phyloP scores from a whole-genome alignment of 2,888 invertebrate species.

The Anoplius nigerrimus region DNA sequence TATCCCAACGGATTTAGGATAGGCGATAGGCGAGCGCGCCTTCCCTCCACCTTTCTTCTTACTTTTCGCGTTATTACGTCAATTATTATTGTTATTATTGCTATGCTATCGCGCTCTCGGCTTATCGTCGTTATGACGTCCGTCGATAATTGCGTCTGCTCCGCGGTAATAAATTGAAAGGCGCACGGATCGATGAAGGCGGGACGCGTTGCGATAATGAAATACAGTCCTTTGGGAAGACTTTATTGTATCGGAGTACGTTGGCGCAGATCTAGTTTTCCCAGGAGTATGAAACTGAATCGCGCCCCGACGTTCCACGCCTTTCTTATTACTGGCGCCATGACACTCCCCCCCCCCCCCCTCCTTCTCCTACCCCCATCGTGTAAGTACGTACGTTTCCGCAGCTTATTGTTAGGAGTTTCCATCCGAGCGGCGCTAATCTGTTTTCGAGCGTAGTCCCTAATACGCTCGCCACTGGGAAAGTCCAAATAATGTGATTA shows the following conservation, averaged over 20 bases:
- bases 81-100: not conserved
- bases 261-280: not conserved
- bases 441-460: too few relatives aligned
- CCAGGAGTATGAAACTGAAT: not conserved
- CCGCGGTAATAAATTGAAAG: not conserved
- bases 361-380: not conserved
- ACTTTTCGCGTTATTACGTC: too few relatives aligned
- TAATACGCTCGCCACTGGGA: too few relatives aligned
- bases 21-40: not conserved
- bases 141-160: not conserved
- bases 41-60: not conserved
- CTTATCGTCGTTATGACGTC: not conserved
- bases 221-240: not conserved
- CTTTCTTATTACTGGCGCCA: not conserved
- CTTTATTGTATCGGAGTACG: conserved; percentile 1
- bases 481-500: too few relatives aligned
- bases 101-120: too few relatives aligned
- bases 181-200: not conserved
- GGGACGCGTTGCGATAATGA: not conserved
- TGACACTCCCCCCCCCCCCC: not conserved
- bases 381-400: too few relatives aligned
- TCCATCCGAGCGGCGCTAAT: too few relatives aligned
- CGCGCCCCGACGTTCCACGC: not conserved
- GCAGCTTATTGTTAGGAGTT: too few relatives aligned
- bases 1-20: not conserved